Conservation (phyloP, 2,888 invertebrate genomes). For the Lutraria lutraria region DNA sequence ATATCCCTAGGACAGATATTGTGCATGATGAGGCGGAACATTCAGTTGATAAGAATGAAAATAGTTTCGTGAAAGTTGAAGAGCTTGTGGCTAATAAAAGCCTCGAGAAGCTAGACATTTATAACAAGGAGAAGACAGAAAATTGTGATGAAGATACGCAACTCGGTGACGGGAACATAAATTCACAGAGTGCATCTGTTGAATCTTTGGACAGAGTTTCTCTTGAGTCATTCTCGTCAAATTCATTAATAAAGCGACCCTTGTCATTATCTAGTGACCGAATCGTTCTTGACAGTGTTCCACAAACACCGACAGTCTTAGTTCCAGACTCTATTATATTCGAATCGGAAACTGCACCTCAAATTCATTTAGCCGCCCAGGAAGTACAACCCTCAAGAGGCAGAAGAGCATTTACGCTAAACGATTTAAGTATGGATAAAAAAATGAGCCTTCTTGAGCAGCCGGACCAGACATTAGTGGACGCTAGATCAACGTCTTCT, state of each 20-base stretch:
- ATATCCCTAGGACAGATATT: no score
- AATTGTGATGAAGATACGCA: not conserved
- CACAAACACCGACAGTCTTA: constrained; percentile 57
- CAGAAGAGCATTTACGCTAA: constrained; percentile 47
- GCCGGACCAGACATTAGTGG: constrained; percentile 1
- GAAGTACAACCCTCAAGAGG: constrained; percentile 32
- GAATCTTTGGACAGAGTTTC: not conserved
- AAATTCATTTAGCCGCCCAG: constrained; percentile 32
- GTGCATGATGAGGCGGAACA: not conserved
- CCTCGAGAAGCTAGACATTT: not conserved
- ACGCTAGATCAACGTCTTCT: constrained; percentile 22
- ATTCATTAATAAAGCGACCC: constrained; percentile 22
- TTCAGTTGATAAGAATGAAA: not conserved
- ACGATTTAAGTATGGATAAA: constrained; percentile 24
- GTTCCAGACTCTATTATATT: constrained; percentile 62
- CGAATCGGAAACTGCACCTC: constrained; percentile 47
- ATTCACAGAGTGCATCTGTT: not conserved
- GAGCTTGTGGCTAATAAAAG: not conserved
- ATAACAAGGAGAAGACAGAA: not conserved
- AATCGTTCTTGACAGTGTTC: constrained; percentile 54
- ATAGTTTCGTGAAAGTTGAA: not conserved
- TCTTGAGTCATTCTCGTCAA: not conserved
- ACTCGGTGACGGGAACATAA: not conserved
- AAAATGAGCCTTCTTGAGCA: not conserved
- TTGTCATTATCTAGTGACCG: constrained; percentile 53